Evolutionary conservation across 1,140 invertebrate species (phyloP), one percentile per base, ranked within the genome.

Genomic region (Drosophila azteca): DNA sequence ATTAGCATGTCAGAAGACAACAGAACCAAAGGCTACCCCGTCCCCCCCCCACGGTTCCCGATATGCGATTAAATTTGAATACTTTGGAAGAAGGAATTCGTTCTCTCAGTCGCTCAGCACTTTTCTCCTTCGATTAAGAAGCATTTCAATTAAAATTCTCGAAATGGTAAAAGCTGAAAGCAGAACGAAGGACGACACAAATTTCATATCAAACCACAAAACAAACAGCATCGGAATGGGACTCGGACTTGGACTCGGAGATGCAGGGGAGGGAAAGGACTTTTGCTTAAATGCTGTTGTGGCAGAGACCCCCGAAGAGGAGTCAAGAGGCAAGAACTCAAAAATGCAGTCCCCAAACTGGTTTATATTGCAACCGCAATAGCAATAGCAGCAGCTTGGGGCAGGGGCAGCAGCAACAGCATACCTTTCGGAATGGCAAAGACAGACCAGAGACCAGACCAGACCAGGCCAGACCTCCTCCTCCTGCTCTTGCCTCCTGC

Each of bases 111-210:
- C 70, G 49, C 13, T 41, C 60, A 61, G 13, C 29, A 9, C 24
- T 26, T 11, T 9, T 4, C 6, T 20, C 31, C 1, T n/a, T 24
- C n/a, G 2, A 9, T 17, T 29, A 11, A 22, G 22, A 48, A 54
- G 69, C 66, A 82, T 87, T 87, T 88, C 78, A 82, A 87, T 82
- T 88, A 82, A 88, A 79, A 88, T 79, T 43, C 69, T 53, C 35
- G 13, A 64, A 75, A 62, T 59, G 31, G 61, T 61, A 57, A 61
- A 55, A 44, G 57, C 53, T 57, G 17, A n/a, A n/a, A n/a, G n/a
- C 60, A 4, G 35, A 63, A 35, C 49, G 58, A 11, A 5, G 35
- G 11, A 39, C 35, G 35, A 58, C 64, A 77, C 52, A 54, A 50
- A 64, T 71, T 68, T 62, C 45, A 67, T 53, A 64, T 80, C 52